Evolutionary conservation across 2,113 vertebrate species (phyloP).

Genomic region (Lamprotornis superbus): DNA sequence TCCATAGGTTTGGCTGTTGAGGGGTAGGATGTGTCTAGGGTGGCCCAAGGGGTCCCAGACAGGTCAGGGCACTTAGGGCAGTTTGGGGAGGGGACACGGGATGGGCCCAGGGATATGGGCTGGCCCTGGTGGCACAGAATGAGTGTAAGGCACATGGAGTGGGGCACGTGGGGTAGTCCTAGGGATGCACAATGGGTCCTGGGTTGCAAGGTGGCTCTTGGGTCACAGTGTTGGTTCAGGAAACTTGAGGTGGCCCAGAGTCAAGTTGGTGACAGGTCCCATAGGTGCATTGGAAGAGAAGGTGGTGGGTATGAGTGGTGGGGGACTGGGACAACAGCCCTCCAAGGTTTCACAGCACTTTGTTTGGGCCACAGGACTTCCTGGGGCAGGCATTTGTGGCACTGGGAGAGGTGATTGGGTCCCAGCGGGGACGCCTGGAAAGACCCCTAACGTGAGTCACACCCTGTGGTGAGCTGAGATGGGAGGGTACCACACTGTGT

Average conservation of each 20-base stretch:
- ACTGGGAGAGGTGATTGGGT: constrained; percentile 81
- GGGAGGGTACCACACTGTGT: neutral
- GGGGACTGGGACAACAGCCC: neutral
- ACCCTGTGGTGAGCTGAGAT: neutral
- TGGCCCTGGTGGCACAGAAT: too few relatives aligned
- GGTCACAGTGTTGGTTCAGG: neutral
- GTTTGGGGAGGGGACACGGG: too few relatives aligned
- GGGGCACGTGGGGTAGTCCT: neutral
- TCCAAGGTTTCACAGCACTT: accelerated
- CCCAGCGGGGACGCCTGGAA: constrained; percentile 80
- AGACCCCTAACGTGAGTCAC: constrained; percentile 77
- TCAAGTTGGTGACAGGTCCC: neutral
- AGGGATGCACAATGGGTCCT: neutral
- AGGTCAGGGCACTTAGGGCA: neutral
- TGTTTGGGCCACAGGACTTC: constrained; percentile 70
- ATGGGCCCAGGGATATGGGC: neutral
- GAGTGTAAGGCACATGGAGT: neutral
- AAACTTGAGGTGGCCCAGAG: neutral
- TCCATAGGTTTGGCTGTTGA: neutral
- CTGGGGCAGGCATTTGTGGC: constrained; percentile 80
- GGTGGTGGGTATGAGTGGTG: neutral
- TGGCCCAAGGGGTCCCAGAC: neutral
- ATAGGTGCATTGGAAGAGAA: accelerated
- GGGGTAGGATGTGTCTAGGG: neutral
- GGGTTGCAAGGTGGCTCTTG: neutral